Base-by-base conservation (phyloP, 2,113 vertebrate genomes). In the Lota lota region DNA sequence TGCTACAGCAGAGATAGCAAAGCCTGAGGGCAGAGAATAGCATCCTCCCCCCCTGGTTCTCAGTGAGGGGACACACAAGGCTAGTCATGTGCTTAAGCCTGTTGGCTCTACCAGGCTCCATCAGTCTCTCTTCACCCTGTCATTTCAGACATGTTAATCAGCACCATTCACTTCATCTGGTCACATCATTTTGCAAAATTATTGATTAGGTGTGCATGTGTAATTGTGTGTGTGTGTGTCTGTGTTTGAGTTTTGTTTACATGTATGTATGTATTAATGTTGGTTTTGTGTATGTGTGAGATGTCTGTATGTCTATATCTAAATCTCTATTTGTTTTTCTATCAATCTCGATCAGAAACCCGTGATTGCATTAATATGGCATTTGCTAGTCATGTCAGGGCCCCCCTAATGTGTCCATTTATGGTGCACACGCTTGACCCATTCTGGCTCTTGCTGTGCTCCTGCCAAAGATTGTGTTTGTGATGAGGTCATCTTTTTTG, bases 401-500 rank as follows among this genome's bases (percentile, higher is more conserved):
- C 63, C 64, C 60, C 60, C 63, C 75, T 62, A 14, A 68, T 75
- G 24, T 80, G 57, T 67, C 89, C 89, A 88, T 89, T 88, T 91
- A 90, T 88, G 89, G 89, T 72, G 67, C 64, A 68, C 75, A 80
- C 66, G 68, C 75, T 80, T 82, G 70, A 86, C 71, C 77, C 69
- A 68, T 76, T 79, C 33, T 59, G 28, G 28, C 21, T 73, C 63
- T 71, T 70, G 74, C 81, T 83, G 78, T 10, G 22, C 72, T 69
- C 67, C 71, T 66, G 82, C 76, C 83, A 83, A 81, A 85, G 64
- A 65, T 58, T 74, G 17, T 1, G 53, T 51, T 67, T 69, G 68
- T 64, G 80, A 90, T 92, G 90, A 93, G 85, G 88, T 92, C 89
- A 91, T 85, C 72, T 80, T 76, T 89, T 90, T 90, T 88, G 74